These are phyloP conservation scores for Acyrthosiphon pisum DNA, from an alignment of 1,140 invertebrate genomes.

Conservation along the genomic window DNA sequence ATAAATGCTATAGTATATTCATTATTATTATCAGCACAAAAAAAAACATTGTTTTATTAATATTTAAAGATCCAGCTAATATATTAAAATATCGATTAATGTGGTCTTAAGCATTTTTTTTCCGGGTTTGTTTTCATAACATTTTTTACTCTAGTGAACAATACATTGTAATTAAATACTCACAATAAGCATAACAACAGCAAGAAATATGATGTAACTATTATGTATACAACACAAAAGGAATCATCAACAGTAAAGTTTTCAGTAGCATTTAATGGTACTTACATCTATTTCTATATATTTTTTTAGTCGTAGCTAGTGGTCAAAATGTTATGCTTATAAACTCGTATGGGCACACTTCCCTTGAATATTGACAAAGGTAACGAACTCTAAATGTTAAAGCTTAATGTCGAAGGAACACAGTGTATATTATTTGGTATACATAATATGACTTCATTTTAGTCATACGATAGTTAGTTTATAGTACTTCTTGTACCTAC, in stretches of 20 bases:
- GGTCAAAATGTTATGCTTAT: background rate
- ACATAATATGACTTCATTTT: background rate
- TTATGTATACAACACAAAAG: too few relatives aligned
- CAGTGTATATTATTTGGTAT: background rate
- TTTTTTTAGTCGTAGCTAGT: background rate
- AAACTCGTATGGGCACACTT: background rate
- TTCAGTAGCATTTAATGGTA: too few relatives aligned
- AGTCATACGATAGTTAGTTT: background rate
- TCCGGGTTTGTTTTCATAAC: background rate
- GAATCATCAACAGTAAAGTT: too few relatives aligned
- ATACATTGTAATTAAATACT: background rate
- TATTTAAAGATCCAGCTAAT: background rate
- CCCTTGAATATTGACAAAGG: slow-evolving; percentile 1
- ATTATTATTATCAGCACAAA: background rate
- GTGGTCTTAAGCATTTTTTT: background rate
- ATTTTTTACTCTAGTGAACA: background rate
- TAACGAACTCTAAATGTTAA: background rate
- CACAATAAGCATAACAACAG: too few relatives aligned
- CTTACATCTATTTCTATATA: too few relatives aligned
- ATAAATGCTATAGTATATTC: background rate
- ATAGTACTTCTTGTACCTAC: background rate
- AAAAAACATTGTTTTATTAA: background rate
- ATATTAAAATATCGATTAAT: background rate
- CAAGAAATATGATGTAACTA: too few relatives aligned
- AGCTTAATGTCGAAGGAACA: background rate